These are phyloP conservation scores for Cryptomyrus ogoouensis DNA, from an alignment of 2,113 vertebrate species.

Conservation along the genomic window DNA sequence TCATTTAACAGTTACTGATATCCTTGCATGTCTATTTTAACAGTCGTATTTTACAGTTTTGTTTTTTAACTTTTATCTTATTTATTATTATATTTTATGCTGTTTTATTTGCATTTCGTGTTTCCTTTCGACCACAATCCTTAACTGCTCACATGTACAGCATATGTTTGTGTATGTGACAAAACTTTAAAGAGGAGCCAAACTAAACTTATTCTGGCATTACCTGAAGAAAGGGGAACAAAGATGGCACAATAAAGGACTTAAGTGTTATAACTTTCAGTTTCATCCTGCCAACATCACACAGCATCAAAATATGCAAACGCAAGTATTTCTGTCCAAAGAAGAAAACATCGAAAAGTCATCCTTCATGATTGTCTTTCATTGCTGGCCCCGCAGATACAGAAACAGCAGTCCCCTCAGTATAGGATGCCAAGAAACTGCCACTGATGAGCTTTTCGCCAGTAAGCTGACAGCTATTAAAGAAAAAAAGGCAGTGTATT, in stretches of 20 bases:
- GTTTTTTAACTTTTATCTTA: neutral
- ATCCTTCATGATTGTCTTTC: neutral
- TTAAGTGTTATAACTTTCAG: neutral
- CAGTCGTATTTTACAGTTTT: neutral
- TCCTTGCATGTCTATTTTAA: neutral
- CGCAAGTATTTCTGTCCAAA: neutral
- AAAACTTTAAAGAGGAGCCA: neutral
- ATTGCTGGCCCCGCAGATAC: neutral
- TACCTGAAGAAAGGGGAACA: neutral
- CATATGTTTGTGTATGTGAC: neutral
- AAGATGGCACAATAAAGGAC: neutral
- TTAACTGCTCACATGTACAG: neutral
- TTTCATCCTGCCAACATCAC: neutral
- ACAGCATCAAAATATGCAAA: neutral
- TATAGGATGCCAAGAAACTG: neutral
- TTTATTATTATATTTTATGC: neutral
- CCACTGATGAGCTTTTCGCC: neutral
- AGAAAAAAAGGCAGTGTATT: neutral
- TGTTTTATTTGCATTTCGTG: neutral
- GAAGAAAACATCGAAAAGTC: neutral
- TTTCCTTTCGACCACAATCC: neutral
- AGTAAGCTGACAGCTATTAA: neutral
- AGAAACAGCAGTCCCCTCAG: neutral
- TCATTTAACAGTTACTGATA: neutral
- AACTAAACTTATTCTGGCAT: neutral